Percentiles rank a stretch among this genome's conserved stretches.
Conservation (phyloP, 2,888 invertebrate genomes). For the Silvanus unidentatus region DNA sequence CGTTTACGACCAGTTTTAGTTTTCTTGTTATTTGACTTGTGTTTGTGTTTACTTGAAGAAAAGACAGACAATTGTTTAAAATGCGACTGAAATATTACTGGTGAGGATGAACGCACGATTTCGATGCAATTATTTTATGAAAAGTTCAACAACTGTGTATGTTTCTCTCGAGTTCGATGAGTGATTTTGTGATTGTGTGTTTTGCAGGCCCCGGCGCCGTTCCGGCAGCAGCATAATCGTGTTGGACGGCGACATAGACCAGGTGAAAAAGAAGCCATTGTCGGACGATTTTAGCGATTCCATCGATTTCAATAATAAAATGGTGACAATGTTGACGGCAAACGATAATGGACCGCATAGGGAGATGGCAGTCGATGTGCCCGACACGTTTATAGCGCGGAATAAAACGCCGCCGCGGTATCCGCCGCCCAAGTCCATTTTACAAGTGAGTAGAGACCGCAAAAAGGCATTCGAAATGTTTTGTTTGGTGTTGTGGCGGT, state of each 20-base stretch:
- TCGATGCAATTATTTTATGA: no score
- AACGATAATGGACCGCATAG: slow-evolving; percentile 87
- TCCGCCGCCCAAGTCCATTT: slow-evolving; percentile 65
- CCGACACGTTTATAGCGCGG: slow-evolving; percentile 85
- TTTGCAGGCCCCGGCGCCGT: slow-evolving; percentile 71
- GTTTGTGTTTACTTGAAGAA: no score
- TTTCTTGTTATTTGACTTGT: no score
- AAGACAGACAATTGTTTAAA: no score
- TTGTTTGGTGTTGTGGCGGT: background rate
- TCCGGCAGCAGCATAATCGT: slow-evolving; percentile 78
- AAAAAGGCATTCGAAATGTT: background rate
- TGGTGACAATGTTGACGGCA: slow-evolving; percentile 81
- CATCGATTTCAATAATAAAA: slow-evolving; percentile 55
- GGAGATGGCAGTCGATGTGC: slow-evolving; percentile 98
- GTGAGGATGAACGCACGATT: slow-evolving; percentile 26
- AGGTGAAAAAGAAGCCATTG: slow-evolving; percentile 52
- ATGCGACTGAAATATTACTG: slow-evolving; percentile 37
- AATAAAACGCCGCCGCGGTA: slow-evolving; percentile 89
- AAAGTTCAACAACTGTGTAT: no score
- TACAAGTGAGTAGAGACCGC: slow-evolving; percentile 26
- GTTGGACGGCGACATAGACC: slow-evolving; percentile 66
- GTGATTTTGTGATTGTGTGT: no score
- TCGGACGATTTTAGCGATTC: slow-evolving; percentile 52
- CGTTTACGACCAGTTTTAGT: no score
- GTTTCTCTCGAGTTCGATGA: no score